Evolutionary conservation across 1,140 invertebrate species (phyloP), one percentile per base, ranked within the genome.

Genomic region (Pachypsylla venusta): DNA sequence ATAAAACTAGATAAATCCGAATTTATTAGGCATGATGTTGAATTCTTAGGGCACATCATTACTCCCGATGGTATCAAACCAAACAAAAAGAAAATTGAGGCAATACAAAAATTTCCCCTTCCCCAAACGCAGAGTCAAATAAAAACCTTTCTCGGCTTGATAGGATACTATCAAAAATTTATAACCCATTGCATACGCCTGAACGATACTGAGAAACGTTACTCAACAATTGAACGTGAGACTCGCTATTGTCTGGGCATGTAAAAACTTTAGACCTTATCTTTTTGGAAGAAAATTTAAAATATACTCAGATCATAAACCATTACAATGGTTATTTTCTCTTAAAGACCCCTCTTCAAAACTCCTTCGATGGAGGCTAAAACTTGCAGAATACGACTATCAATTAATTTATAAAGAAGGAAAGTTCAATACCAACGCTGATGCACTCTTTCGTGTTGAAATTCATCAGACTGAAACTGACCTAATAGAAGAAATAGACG

Each of bases 301-400:
- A 20, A 67, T 80, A 1, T 56, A 72, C 12, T 79, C 74, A 1
- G 77, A 81, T 61, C 73, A 80, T 62, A 66, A 67, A 61, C 71
- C 74, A 0, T 61, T 79, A 19, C 66, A 61, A 26, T 79, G 73
- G 70, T 61, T 79, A 1, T 67, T 71, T 26, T 70, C 68, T 12
- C 58, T 74, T 0, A 78, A 75, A 60, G 72, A 78, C 48, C 70
- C 72, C 10, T 70, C 67, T 12, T 67, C 70, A 27, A 63, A 72
- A 63, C 62, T 79, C n/a, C n/a, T n/a, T n/a, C n/a, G n/a, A n/a
- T n/a, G n/a, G n/a, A n/a, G n/a, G n/a, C n/a, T n/a, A n/a, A 67
- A 70, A 62, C 59, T 79, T 25, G 72, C 75, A 64, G 71, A 75
- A 58, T 77, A 72, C 64, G 62, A 72, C 20, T 72, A 69, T 61